Percentiles rank a stretch among this genome's conserved stretches.
phyloP scores from a whole-genome alignment of 1,140 invertebrate species.

The Hyposmocoma kahamanoa region DNA sequence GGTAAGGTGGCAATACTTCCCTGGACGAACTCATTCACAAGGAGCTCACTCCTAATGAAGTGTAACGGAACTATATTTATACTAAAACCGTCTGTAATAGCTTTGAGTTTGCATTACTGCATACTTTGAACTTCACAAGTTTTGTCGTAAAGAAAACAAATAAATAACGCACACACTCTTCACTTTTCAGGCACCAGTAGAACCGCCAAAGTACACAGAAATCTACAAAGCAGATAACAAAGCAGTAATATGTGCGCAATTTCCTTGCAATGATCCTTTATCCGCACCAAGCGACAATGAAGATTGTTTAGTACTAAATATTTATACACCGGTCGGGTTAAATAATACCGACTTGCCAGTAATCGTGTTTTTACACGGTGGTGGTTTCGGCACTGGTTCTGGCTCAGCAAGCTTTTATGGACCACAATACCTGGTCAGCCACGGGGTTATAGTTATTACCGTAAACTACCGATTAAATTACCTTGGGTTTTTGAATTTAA shows the following conservation, averaged over 20 bases:
- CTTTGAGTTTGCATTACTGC: neutral
- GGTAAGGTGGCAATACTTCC: too few species aligned
- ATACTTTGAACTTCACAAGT: neutral
- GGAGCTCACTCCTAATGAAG: neutral
- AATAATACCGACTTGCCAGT: constrained; percentile 67
- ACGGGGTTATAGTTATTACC: constrained; percentile 74
- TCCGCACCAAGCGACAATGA: constrained; percentile 50
- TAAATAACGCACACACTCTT: neutral
- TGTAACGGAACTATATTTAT: neutral
- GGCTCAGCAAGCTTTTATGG: constrained; percentile 68
- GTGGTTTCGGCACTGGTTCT: constrained; percentile 74
- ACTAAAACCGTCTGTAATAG: neutral
- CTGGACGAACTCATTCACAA: too few species aligned
- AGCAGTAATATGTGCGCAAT: constrained; percentile 51
- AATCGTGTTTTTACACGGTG: constrained; percentile 79
- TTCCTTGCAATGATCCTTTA: constrained; percentile 44
- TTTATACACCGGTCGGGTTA: constrained; percentile 68
- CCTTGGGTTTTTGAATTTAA: constrained; percentile 80
- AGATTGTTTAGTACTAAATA: constrained; percentile 78
- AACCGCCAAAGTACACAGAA: constrained; percentile 37
- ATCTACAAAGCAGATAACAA: constrained; percentile 49
- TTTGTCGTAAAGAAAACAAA: neutral
- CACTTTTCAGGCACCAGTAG: constrained; percentile 43
- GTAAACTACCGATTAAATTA: constrained; percentile 75
- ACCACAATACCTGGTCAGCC: constrained; percentile 69